Evolutionary conservation across 2,113 vertebrate genomes (phyloP).

Genomic region (Emydocephalus ijimae): DNA sequence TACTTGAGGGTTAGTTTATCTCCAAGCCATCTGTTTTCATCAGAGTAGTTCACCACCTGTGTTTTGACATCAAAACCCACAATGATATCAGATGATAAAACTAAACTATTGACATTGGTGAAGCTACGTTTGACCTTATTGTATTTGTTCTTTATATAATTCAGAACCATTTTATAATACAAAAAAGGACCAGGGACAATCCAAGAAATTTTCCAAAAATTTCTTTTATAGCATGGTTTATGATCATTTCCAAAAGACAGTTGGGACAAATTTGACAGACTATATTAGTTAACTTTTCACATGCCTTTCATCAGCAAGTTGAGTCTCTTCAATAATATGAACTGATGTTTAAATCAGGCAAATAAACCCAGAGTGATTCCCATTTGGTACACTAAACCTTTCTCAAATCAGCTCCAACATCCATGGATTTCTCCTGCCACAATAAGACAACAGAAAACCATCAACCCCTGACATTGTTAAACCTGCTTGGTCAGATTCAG

Average conservation of each 20-base stretch:
- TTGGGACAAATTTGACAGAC: background rate
- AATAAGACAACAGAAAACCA: background rate
- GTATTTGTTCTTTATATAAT: background rate
- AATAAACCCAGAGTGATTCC: background rate
- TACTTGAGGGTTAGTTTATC: background rate
- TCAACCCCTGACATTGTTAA: background rate
- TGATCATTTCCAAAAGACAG: background rate
- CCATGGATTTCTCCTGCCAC: background rate
- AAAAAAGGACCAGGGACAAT: background rate
- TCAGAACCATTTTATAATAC: background rate
- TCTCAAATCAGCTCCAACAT: background rate
- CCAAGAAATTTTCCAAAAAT: rapidly evolving
- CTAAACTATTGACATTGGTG: background rate
- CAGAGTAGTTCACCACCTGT: background rate
- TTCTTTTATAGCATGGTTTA: background rate
- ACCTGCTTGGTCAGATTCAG: background rate
- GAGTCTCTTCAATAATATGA: background rate
- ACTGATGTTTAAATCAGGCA: background rate
- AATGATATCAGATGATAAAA: background rate
- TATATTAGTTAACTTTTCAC: background rate
- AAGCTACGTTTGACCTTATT: background rate
- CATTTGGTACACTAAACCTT: background rate
- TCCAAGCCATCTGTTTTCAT: background rate
- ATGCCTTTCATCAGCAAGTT: background rate
- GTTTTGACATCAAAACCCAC: background rate